Base-by-base conservation (phyloP, 2,797 vertebrate genomes). In the Manis crassicaudata region DNA sequence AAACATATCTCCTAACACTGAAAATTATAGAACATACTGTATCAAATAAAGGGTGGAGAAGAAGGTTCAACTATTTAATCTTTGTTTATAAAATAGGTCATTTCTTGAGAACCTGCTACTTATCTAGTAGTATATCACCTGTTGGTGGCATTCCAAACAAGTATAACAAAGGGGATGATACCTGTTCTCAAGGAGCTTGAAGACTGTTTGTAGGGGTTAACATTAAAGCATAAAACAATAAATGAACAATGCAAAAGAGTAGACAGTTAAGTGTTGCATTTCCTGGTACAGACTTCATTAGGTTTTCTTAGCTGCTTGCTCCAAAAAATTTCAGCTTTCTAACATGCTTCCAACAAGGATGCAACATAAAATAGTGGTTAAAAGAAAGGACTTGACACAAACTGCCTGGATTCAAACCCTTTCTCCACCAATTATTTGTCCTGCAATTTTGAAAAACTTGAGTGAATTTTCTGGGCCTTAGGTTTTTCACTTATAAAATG, bases 401-500 rank as follows among this genome's bases (percentile, higher is more conserved):
- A 50, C 18, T 80, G 9, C 43, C 27, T 92, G 20, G 2, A 56
- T 80, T 90, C 60, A n/a, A 75, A 32, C 84, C 23, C 54, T 52
- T 17, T 9, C 7, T 89, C 23, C 21, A 62, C 1, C 9, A 65
- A 35, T 77, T 23, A 80, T 5, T 80, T 88, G 54, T 60, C 40
- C 29, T 72, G 16, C 13, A 70, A 50, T n/a, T 81, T 82, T 72
- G 23, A 89, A 75, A 91, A 85, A 76, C 12, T 46, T 11, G 13
- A 3, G 2, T 79, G 17, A 79, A 40, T 10, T 29, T 63, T 63
- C 52, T 67, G 21, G n/a, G 37, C 21, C 35, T 81, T 29, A 58
- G 14, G 87, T 92, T 92, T 77, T 35, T 37, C 43, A 65, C 43
- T 82, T 88, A 85, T 75, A 84, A 88, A 93, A 56, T 68, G 7